phyloP scores from a whole-genome alignment of 2,888 invertebrate species.

The Diarsia dahlii region DNA sequence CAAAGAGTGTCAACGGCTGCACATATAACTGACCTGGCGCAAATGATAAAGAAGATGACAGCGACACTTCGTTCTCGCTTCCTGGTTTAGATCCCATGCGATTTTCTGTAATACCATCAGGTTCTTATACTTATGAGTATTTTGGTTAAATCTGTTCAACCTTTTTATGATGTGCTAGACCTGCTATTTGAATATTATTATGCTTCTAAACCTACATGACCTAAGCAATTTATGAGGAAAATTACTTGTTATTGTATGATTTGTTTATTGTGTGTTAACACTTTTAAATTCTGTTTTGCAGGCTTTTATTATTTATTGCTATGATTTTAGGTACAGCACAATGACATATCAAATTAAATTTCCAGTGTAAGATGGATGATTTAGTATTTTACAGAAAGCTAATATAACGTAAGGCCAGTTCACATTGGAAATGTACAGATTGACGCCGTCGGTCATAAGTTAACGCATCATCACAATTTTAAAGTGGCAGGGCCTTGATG shows the following conservation, averaged over 20 bases:
- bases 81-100: constrained; percentile 90
- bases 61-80: constrained; percentile 89
- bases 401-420: neutral
- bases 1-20: constrained; percentile 85
- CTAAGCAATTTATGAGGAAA: constrained; percentile 35
- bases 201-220: constrained; percentile 19
- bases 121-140: constrained; percentile 77
- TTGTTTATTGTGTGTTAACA: neutral
- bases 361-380: neutral
- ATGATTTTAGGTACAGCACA: neutral
- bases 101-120: constrained; percentile 89
- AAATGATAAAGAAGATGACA: constrained; percentile 89
- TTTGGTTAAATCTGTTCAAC: constrained; percentile 44
- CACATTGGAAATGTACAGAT: neutral
- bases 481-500: neutral
- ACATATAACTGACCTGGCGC: constrained; percentile 90
- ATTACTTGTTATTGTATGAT: constrained; percentile 31
- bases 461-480: neutral
- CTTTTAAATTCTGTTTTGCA: neutral
- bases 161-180: constrained; percentile 32
- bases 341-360: neutral
- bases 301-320: neutral
- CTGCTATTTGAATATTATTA: constrained; percentile 16
- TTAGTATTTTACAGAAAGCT: neutral
- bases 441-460: neutral